Evolutionary conservation across 2,888 invertebrate genomes (phyloP), one percentile per base, ranked within the genome.

Genomic region (Diloba caeruleocephala): DNA sequence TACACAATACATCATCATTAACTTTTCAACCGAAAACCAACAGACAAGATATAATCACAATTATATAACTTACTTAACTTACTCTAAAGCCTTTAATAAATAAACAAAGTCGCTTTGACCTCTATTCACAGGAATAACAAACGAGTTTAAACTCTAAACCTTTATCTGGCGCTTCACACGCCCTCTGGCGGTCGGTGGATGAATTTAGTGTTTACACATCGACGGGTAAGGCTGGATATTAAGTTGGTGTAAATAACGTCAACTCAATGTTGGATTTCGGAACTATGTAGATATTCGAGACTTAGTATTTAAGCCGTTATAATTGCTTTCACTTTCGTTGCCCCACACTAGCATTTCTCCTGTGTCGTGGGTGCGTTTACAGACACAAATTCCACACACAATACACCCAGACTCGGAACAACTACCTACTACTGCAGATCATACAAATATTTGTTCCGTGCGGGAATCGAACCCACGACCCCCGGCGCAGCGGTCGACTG

Each of bases 91-190:
- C 26, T 62, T 54, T 62, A 59, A 59, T 62, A 64, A 69, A 70
- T 69, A 72, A 70, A 71, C 72, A 39, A 52, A 67, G 42, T 51
- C 59, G 64, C 69, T 72, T 69, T 68, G 57, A 60, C 29, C 25
- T 46, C 51, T 33, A 45, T 59, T 59, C 34, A 28, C 60, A 42
- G n/a, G 68, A 67, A 72, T 74, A 71, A 64, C 50, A 55, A 72
- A 70, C 70, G 66, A 71, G 77, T 55, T 58, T 14, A 36, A 9
- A 29, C 2, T 31, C 29, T 70, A 60, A 70, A 61, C 71, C 62
- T 74, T 67, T 68, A 71, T 68, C 69, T 45, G 34, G 51, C 52
- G 52, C 57, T 51, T 52, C 59, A 50, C 72, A 63, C 59, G 51
- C 67, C 57, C 59, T 49, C 67, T 62, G 26, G 52, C 55, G 70